Evolutionary conservation across 2,888 invertebrate species (phyloP), one percentile per base, ranked within the genome.

Genomic region (Agrotis clavis): DNA sequence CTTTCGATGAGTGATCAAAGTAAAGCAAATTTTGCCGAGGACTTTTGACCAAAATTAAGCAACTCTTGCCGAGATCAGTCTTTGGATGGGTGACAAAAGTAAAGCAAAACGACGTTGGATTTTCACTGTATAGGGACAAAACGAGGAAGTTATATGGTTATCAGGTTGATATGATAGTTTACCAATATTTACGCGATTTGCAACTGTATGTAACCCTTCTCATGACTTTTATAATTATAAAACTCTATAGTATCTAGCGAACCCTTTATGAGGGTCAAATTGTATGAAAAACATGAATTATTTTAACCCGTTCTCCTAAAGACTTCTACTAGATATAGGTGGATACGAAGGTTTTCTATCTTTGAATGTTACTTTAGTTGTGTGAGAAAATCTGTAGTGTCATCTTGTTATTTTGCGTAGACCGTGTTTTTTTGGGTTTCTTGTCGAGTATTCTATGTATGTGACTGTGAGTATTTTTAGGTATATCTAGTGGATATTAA

Each of bases 151-250:
- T 41, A 11, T 41, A 41, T 11, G 41, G 9, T 41, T 1, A 50
- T 41, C 13, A 25, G 59, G 19, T 30, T 41, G 18, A 79, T 48
- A 48, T 51, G n/a, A 77, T 48, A 48, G 61, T 68, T 77, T 30
- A 63, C 66, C 19, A 68, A 72, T 51, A 65, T 19, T 59, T 54
- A 19, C 25, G 25, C 53, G 48, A 79, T 65, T 77, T 79, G 68
- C 18, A 59, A 66, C 48, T 67, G 4, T 57, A 45, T 47, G 47
- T 67, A 45, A 48, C 30, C 14, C 45, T 47, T 16, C 9, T 51
- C 25, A 47, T 21, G 19, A n/a, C 7, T 54, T 61, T 51, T 54
- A 53, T 19, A 2, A 25, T 25, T 25, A 45, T 48, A 45, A 62
- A 57, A 53, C 4, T 35, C 9, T 9, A 50, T 66, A 62, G 30